These are phyloP conservation scores for Syndactyla subalaris DNA, from an alignment of 2,797 vertebrate species.

Conservation along the genomic window DNA sequence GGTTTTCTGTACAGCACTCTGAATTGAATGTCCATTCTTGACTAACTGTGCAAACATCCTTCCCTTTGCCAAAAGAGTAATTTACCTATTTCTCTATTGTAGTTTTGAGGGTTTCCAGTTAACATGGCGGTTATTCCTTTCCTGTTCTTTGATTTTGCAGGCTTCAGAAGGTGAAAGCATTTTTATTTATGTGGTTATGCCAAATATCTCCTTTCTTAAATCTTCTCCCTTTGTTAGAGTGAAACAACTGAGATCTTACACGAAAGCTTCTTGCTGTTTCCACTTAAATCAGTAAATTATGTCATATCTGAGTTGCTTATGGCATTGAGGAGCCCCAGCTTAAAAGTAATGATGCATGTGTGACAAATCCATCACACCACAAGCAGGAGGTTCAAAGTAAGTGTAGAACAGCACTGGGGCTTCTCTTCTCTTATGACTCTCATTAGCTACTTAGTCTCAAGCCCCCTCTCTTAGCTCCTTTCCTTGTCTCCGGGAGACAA, in stretches of 20 bases:
- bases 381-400: not conserved
- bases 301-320: not conserved
- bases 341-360: not conserved
- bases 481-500: not conserved
- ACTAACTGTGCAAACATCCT: not conserved
- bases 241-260: not conserved
- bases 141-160: not conserved
- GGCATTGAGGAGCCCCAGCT: fast-evolving
- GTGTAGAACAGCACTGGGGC: not conserved
- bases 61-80: not conserved
- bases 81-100: not conserved
- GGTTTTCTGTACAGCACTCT: not conserved
- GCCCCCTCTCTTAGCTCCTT: not conserved
- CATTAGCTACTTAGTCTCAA: not conserved
- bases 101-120: not conserved
- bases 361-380: not conserved
- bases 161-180: not conserved
- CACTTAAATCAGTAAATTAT: not conserved
- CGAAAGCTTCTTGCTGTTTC: not conserved
- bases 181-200: not conserved
- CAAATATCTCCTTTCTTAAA: not conserved
- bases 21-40: not conserved
- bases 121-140: not conserved
- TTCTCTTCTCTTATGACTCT: not conserved
- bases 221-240: not conserved